phyloP scores from a whole-genome alignment of 2,797 vertebrate genomes.

The Ctenochaetus hawaiiensis region DNA sequence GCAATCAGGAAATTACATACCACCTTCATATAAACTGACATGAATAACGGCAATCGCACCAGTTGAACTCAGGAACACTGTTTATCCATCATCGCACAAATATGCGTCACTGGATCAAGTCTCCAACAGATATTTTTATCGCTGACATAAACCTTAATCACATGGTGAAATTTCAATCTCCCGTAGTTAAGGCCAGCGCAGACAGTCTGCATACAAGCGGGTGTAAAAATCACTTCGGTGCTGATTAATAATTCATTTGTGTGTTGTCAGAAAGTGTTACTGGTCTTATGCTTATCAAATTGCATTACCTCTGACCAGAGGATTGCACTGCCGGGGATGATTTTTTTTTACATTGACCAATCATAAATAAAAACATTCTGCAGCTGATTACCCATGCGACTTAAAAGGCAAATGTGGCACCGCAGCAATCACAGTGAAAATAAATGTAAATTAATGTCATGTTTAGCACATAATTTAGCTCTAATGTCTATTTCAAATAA shows the following conservation, averaged over 20 bases:
- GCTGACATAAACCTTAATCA: slow-evolving; percentile 18
- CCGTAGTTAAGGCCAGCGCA: not conserved
- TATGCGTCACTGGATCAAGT: slow-evolving; percentile 2
- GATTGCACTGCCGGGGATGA: slow-evolving; percentile 11
- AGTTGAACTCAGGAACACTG: not conserved
- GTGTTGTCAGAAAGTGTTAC: slow-evolving; percentile 52
- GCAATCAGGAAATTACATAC: slow-evolving; percentile 22
- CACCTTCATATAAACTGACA: slow-evolving; percentile 23
- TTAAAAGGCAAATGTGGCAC: too few relatives aligned
- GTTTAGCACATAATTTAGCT: not conserved
- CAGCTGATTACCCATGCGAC: slow-evolving; percentile 14
- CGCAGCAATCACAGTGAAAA: too few relatives aligned
- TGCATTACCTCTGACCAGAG: slow-evolving; percentile 35
- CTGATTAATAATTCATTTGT: slow-evolving; percentile 65
- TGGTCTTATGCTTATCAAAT: slow-evolving; percentile 44
- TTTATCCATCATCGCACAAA: not conserved
- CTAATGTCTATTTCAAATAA: slow-evolving; percentile 1
- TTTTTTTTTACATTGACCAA: slow-evolving; percentile 30
- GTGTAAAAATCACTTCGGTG: slow-evolving; percentile 49
- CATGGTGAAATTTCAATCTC: slow-evolving; percentile 12
- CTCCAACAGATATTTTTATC: slow-evolving; percentile 5
- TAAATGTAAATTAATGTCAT: too few relatives aligned
- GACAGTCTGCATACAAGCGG: slow-evolving; percentile 9
- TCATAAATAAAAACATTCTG: slow-evolving; percentile 29
- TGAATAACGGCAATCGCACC: slow-evolving; percentile 20